Evolutionary conservation across 2,113 vertebrate genomes (phyloP), one percentile per base, ranked within the genome.

Genomic region (Sterna hirundo): DNA sequence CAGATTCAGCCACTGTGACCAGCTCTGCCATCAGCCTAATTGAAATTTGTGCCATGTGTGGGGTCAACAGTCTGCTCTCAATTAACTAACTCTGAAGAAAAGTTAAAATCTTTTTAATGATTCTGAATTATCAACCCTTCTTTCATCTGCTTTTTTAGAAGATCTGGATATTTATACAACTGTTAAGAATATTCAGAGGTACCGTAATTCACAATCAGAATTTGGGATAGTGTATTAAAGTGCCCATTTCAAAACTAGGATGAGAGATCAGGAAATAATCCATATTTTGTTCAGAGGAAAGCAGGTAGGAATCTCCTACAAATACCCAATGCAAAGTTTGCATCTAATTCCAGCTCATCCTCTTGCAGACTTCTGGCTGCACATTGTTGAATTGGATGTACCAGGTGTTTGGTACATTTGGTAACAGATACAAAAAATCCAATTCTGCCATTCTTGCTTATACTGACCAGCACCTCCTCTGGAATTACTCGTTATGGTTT

Each of bases 31-130:
- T 46, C 78, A 85, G 84, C 68, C 47, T 94, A 84, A 89, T 36
- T 96, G 93, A 91, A 91, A 95, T 76, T 2, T 52, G 79, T 70
- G 58, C 58, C 19, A 25, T 15, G 36, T 95, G 62, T 36, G 30
- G 62, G 91, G 78, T 65, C 52, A 89, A 55, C n/a, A 76, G 76
- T 42, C 79, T 90, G 93, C 76, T 94, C 66, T 79, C 90, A 90
- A 87, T 94, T 96, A 95, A 86, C 86, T 96, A 95, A 86, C 86
- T 81, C 52, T n/a, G 42, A 71, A 82, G 74, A 66, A 52, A 90
- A 94, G 82, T 68, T 92, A 47, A 82, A 92, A 71, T 87, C 3
- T 92, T 87, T 83, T 68, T 58, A 93, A 85, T 52, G 46, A 52
- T 72, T 80, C 68, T 80, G 80, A 86, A 88, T 90, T 76, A 92